Percentiles rank a stretch among this genome's conserved stretches.
phyloP scores from a whole-genome alignment of 2,888 invertebrate genomes.

The Dorcus parallelipipedus region DNA sequence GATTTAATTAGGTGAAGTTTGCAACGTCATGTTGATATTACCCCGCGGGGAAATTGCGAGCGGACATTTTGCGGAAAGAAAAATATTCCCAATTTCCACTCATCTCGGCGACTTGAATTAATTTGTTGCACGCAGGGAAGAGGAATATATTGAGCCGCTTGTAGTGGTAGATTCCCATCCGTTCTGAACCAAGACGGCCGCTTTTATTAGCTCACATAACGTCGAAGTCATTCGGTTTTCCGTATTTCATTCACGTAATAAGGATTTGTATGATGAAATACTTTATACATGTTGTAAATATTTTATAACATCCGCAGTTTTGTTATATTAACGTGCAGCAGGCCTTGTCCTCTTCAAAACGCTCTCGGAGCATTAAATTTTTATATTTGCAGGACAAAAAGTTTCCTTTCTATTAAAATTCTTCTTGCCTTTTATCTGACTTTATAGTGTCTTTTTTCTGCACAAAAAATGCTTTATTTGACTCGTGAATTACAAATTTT shows the following conservation, averaged over 20 bases:
- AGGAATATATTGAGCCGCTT: conserved; percentile 26
- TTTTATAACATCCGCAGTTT: neutral
- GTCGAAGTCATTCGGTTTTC: conserved; percentile 22
- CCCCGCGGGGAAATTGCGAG: conserved; percentile 42
- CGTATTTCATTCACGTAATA: conserved; percentile 27
- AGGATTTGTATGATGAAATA: conserved; percentile 17
- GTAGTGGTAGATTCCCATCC: conserved; percentile 20
- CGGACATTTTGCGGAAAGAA: conserved; percentile 42
- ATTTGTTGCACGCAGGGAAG: conserved; percentile 34
- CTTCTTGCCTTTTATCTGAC: no score
- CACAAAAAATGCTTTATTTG: no score
- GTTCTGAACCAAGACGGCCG: conserved; percentile 5
- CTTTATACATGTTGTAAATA: conserved; percentile 1
- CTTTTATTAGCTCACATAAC: conserved; percentile 28
- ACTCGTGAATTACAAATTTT: no score
- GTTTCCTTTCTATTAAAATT: no score
- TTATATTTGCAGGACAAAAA: no score
- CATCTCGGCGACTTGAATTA: conserved; percentile 39
- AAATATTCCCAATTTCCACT: conserved; percentile 41
- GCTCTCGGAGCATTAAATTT: no score
- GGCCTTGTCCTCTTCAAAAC: no score
- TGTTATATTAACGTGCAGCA: no score
- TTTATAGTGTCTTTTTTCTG: no score
- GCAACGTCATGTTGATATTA: conserved; percentile 29
- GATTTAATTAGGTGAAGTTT: conserved; percentile 39